phyloP scores from a whole-genome alignment of 2,797 vertebrate species.

The Periparus ater region DNA sequence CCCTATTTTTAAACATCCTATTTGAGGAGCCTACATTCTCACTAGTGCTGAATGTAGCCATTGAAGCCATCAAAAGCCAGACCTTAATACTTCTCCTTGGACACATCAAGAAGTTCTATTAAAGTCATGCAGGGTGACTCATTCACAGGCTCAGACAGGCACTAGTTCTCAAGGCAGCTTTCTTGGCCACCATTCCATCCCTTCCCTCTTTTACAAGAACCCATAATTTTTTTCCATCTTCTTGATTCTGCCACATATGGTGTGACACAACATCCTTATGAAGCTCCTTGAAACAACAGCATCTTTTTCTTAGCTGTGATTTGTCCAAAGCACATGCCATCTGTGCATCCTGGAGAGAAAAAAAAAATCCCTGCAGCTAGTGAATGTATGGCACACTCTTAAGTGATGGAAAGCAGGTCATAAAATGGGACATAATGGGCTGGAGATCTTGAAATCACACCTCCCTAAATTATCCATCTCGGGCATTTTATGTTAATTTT shows the following conservation, averaged over 20 bases:
- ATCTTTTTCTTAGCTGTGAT: constrained; percentile 53
- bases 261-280: constrained; percentile 59
- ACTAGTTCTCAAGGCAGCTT: constrained; percentile 19
- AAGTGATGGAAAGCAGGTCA: constrained; percentile 44
- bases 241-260: constrained; percentile 52
- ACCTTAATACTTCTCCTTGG: not conserved
- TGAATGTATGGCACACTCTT: not conserved
- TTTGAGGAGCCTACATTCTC: not conserved
- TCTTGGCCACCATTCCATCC: not conserved
- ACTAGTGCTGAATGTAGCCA: not conserved
- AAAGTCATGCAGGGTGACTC: not conserved
- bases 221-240: not conserved
- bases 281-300: constrained; percentile 60
- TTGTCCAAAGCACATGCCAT: constrained; percentile 63
- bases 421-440: constrained; percentile 13
- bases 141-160: not conserved
- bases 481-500: not conserved
- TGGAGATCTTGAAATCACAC: not conserved
- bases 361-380: not conserved
- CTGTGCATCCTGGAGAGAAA: constrained; percentile 29
- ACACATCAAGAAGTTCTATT: not conserved
- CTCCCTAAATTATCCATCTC: not conserved
- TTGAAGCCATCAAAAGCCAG: not conserved
- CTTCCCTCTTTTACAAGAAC: not conserved
- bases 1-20: not conserved